Evolutionary conservation across 2,113 vertebrate genomes (phyloP), one percentile per base, ranked within the genome.

Genomic region (Elachura formosa): DNA sequence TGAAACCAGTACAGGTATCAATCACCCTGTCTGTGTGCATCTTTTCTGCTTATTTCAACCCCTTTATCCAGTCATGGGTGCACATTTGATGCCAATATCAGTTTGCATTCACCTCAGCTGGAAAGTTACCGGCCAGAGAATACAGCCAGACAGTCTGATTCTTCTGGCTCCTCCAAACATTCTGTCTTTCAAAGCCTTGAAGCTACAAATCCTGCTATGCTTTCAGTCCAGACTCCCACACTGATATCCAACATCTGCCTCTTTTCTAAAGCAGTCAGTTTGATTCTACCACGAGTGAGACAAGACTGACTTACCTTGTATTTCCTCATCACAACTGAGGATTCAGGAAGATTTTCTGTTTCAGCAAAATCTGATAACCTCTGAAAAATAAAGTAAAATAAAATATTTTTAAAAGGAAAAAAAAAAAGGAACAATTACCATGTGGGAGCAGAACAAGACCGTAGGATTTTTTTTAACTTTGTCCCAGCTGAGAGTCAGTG

Each of bases 61-160:
- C 24, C 20, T 43, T 80, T 88, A 61, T 63, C 86, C 45, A 87
- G 66, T 56, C 84, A 78, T 2, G 43, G 36, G 69, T 52, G 11
- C 11, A 48, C 1, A 5, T 63, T 73, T 59, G 72, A 51, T 79
- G 85, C 84, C 66, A 59, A 7, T 92, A 91, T 75, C 62, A 61
- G 56, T 61, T 96, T 71, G 28, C 33, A 2, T 91, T 84, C 73
- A 51, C 86, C 73, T 78, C 91, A 82, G 52, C 45, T 95, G 91
- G 93, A 97, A 93, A 94, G 89, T 96, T 95, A 96, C 92, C 92
- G 74, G 38, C 62, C 77, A 67, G 23, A 58, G 84, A 76, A 58
- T 52, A 72, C 52, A 87, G 86, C 83, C 91, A 96, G 84, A 82
- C 69, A 86, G 80, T 81, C 73, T 89, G 56, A 93, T 90, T 90